phyloP scores from a whole-genome alignment of 2,797 vertebrate genomes.

The Astyanax mexicanus region DNA sequence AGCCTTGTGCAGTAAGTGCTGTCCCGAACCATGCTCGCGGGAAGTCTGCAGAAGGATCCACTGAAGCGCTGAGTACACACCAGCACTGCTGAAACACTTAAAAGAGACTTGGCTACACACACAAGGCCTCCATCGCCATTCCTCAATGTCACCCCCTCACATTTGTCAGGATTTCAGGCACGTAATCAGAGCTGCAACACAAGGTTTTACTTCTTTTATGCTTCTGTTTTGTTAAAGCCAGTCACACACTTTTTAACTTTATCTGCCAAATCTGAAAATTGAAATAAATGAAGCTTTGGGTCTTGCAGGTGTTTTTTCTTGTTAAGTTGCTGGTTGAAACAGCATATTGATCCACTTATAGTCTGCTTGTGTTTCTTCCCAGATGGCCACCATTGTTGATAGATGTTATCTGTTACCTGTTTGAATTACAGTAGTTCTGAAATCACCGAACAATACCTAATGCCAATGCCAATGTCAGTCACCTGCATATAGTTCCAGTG shows the following conservation, averaged over 20 bases:
- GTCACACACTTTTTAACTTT: conserved; percentile 7
- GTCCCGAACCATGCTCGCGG: background rate
- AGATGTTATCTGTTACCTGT: no score
- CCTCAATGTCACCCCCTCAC: conserved; percentile 29
- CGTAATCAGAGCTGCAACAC: conserved; percentile 30
- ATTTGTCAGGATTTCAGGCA: conserved; percentile 37
- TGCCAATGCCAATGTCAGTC: no score
- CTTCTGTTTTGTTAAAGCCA: conserved; percentile 12
- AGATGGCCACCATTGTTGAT: background rate
- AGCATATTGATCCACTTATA: conserved; percentile 1
- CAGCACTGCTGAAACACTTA: conserved; percentile 32
- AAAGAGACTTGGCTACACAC: conserved; percentile 30
- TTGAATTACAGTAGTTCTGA: no score
- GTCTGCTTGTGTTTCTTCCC: background rate
- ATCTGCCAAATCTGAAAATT: conserved; percentile 24
- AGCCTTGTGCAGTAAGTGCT: background rate
- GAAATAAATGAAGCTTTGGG: conserved; percentile 39
- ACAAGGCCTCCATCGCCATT: background rate
- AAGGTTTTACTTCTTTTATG: conserved; percentile 43
- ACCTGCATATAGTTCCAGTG: no score
- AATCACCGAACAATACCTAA: no score
- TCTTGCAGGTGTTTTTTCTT: background rate
- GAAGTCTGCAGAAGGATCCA: background rate
- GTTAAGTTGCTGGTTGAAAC: background rate
- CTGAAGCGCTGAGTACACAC: background rate